A percentile compares a stretch with the other conserved stretches of the same genome.
Conservation (phyloP, 2,888 invertebrate species). For the Meloe dianella region DNA sequence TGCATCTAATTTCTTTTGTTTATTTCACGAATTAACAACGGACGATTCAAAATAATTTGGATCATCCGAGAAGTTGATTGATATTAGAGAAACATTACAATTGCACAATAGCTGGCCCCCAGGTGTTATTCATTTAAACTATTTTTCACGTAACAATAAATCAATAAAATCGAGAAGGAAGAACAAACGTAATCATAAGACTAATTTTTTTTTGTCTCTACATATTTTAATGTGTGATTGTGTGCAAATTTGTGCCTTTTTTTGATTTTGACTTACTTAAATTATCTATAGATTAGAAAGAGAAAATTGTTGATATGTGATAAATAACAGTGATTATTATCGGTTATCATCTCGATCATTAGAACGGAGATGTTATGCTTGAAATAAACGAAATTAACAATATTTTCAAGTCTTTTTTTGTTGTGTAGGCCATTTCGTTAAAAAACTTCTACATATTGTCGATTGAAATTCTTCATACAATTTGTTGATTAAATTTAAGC, state of each 20-base stretch:
- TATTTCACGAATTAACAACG: slow-evolving; percentile 8
- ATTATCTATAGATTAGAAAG: not conserved
- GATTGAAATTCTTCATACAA: slow-evolving; percentile 1
- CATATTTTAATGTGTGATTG: not conserved
- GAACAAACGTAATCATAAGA: not conserved
- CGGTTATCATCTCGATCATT: not conserved
- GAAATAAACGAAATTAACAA: not conserved
- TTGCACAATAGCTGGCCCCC: slow-evolving; percentile 16
- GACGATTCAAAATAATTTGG: not conserved
- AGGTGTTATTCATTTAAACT: not conserved
- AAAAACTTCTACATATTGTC: not conserved
- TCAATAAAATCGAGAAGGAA: not conserved
- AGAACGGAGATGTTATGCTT: no score
- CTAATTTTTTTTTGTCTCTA: no score
- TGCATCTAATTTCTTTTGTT: slow-evolving; percentile 13
- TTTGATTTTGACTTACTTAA: not conserved
- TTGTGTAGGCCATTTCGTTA: not conserved
- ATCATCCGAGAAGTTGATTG: not conserved
- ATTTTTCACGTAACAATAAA: not conserved
- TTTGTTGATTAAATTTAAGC: not conserved
- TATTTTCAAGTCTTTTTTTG: slow-evolving; percentile 1
- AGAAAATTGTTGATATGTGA: not conserved
- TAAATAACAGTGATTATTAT: not conserved
- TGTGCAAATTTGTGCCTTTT: slow-evolving; percentile 1
- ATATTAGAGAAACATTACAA: not conserved